phyloP scores from a whole-genome alignment of 2,888 invertebrate species.

The Pollenia labialis region DNA sequence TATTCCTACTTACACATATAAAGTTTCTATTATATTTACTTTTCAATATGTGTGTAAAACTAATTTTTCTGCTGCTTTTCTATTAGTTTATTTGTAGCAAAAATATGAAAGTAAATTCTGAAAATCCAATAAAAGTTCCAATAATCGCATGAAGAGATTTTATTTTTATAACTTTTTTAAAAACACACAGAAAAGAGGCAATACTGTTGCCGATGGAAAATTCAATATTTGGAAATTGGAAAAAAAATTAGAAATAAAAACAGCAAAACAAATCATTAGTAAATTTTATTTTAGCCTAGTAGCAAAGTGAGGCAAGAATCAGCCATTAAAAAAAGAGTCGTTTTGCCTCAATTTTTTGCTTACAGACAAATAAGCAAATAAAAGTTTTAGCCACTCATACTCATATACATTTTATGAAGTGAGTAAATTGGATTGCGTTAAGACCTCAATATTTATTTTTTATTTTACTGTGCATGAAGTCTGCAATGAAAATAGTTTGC shows the following conservation, averaged over 20 bases:
- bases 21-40: slow-evolving; percentile 6
- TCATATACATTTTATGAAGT: slow-evolving; percentile 3
- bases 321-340: not conserved
- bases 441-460: too few relatives aligned
- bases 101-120: slow-evolving; percentile 50
- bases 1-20: not conserved
- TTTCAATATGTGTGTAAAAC: not conserved
- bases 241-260: not conserved
- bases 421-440: slow-evolving; percentile 32
- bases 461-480: not conserved
- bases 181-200: not conserved
- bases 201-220: not conserved
- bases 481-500: not conserved
- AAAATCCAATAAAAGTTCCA: slow-evolving; percentile 60
- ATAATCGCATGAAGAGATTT: slow-evolving; percentile 59
- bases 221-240: not conserved
- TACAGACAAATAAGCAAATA: slow-evolving; percentile 55
- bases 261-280: slow-evolving; percentile 59
- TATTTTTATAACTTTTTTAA: slow-evolving; percentile 37
- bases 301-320: slow-evolving; percentile 26
- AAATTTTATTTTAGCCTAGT: slow-evolving; percentile 61
- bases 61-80: not conserved
- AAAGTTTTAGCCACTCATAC: slow-evolving; percentile 15
- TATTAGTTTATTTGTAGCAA: slow-evolving; percentile 34
- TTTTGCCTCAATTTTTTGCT: slow-evolving; percentile 23